These are phyloP conservation scores for Platynereis dumerilii DNA, from an alignment of 2,888 invertebrate genomes.

Conservation along the genomic window DNA sequence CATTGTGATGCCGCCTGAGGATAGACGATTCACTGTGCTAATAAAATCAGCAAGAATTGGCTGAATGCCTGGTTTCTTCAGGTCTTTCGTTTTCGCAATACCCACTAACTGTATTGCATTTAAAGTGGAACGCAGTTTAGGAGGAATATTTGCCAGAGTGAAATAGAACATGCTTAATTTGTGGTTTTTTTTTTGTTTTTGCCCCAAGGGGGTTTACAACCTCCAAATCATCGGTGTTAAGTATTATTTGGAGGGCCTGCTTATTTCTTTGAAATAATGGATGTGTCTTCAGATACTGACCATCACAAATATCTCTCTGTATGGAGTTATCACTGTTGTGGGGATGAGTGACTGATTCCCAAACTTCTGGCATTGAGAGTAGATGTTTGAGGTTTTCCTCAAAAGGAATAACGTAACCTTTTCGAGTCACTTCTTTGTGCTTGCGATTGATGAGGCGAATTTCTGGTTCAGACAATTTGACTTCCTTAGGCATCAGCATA, in stretches of 20 bases:
- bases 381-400: neutral
- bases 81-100: conserved; percentile 14
- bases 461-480: neutral
- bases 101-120: conserved; percentile 25
- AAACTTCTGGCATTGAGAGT: conserved; percentile 14
- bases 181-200: conserved; percentile 22
- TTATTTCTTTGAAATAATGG: conserved; percentile 1
- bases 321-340: neutral
- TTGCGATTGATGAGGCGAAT: neutral
- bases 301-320: conserved; percentile 18
- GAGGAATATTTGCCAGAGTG: conserved; percentile 27
- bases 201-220: conserved; percentile 15
- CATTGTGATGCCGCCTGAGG: neutral
- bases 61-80: conserved; percentile 1
- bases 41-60: conserved; percentile 8
- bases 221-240: conserved; percentile 19
- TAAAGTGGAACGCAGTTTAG: conserved; percentile 25
- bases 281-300: conserved; percentile 9
- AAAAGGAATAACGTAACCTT: conserved; percentile 1
- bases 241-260: conserved; percentile 12
- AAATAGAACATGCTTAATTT: conserved; percentile 30
- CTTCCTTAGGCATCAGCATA: neutral
- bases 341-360: neutral
- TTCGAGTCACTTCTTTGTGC: neutral
- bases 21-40: neutral